Evolutionary conservation across 2,113 vertebrate species (phyloP), one percentile per base, ranked within the genome.

Genomic region (Oreocharis arfaki): DNA sequence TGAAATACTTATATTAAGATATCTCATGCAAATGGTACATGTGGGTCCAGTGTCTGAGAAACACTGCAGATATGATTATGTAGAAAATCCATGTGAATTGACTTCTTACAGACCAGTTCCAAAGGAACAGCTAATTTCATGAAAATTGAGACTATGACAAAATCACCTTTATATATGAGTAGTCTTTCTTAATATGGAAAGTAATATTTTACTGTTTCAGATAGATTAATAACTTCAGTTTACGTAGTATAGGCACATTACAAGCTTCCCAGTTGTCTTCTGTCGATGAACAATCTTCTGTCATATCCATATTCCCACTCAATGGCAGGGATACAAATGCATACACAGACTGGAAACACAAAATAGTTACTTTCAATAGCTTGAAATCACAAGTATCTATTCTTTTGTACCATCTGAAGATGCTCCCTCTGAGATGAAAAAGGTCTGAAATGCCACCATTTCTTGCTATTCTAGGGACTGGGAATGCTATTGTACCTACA

Each of bases 1-100:
- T 86, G 68, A 91, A 95, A 70, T 59, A 63, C 63, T 89, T 90
- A 71, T 55, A 93, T 96, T 88, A 84, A 91, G 61, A 75, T 82
- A 61, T 53, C 55, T 89, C 21, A 85, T 74, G 46, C 32, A 96
- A 95, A 85, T 57, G 7, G 52, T 47, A 81, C 87, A 57, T 0
- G 0, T 17, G 42, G 19, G 35, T 55, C 42, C 23, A 30, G 46
- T 63, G 37, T 80, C 67, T 89, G 53, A 83, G 70, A 57, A 74
- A 64, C 46, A 65, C 13, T 83, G 63, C 46, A 61, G 55, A 76
- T 85, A 46, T 77, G 74, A 50, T 85, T 80, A 59, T 49, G 42
- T 63, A 23, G 57, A 87, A 96, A 78, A 94, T 56, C 28, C 35
- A 71, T 46, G 9, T 78, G 74, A 93, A 47, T 50, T 91, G 68